Base-by-base conservation (phyloP, 1,140 invertebrate species). In the Hylyphantes graminicola region DNA sequence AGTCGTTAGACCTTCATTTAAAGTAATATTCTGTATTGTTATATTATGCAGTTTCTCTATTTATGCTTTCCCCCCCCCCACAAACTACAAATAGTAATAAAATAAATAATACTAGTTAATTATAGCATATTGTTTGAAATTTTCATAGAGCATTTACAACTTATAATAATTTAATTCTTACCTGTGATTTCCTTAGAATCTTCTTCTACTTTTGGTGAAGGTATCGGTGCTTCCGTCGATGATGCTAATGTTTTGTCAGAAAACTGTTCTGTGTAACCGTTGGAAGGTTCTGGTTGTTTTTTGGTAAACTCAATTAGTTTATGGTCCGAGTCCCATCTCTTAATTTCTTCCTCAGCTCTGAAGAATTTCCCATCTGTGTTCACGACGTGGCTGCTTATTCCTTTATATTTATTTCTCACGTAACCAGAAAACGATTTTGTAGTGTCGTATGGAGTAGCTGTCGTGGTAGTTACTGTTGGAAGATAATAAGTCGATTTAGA, bases 141-240 rank as follows among this genome's bases (percentile, higher is more conserved):
- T n/a, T 13, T 12, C 12, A 59, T 13, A 59, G n/a, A 12, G 12
- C 5, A 59, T 59, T 12, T 13, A 59, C 8, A 6, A 59, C n/a
- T 59, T 9, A 59, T 59, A 65, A n/a, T 17, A 65, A 7, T 21
- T 17, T 4, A 7, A 21, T 11, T 65, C 15, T 75, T 77, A 85
- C 82, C 82, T 61, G 73, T 17, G 35, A 85, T 85, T 70, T 85
- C 82, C n/a, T 70, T 19, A 35, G 82, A 53, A 19, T 85, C 82
- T 53, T 85, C 82, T 50, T 76, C 61, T 21, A 50, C 55, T n/a
- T 76, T 35, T 5, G 53, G 19, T 65, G 80, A n/a, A 9, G 74
- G 8, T 0, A 12, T 35, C 8, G 59, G 67, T 10, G 21, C 11
- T 15, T 51, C 17, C 15, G 79, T 17, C 10, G 80, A 35, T n/a